Base-by-base conservation (phyloP, 2,113 vertebrate genomes). In the Geococcyx californianus region DNA sequence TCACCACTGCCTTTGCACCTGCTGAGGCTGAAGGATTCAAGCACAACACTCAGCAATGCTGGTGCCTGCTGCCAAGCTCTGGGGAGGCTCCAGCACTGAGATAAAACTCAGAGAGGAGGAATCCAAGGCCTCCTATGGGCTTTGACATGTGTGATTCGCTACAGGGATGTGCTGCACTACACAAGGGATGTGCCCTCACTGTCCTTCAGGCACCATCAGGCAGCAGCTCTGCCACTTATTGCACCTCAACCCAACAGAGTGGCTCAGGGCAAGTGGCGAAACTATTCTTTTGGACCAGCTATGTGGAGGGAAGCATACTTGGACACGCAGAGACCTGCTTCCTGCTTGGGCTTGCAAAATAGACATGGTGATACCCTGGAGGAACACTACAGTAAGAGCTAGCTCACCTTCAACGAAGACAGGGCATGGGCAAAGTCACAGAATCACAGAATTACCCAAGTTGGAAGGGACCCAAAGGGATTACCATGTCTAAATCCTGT, bases 141-240 rank as follows among this genome's bases (percentile, higher is more conserved):
- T 51, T 56, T 51, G 42, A 3, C 2, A 0, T 7, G 54, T 6
- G 47, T 66, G 47, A 10, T 3, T 11, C 10, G 13, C 20, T 47
- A 10, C 29, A 5, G 78, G 59, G 38, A 44, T 25, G 60, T 20
- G 19, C 34, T 15, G 23, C 19, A 11, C 54, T 10, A 13, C 28
- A 1, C 23, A 1, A 45, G 52, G 73, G 62, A 75, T 2, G 1
- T 5, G 34, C 2, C 51, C 45, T 20, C 9, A 0, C 11, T 4
- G 1, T 7, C 7, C 60, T 33, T 54, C 16, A 21, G 38, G 70
- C 58, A 72, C 23, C 12, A 18, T 9, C 5, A 1, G 73, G 74
- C 42, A 52, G 67, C 67, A 70, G 45, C 24, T 69, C 93, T 23
- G n/a, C 23, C 79, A 3, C 25, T 87, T 70, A 36, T 15, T 60